Conservation (phyloP, 1,140 invertebrate genomes). For the Brachionus calyciflorus region DNA sequence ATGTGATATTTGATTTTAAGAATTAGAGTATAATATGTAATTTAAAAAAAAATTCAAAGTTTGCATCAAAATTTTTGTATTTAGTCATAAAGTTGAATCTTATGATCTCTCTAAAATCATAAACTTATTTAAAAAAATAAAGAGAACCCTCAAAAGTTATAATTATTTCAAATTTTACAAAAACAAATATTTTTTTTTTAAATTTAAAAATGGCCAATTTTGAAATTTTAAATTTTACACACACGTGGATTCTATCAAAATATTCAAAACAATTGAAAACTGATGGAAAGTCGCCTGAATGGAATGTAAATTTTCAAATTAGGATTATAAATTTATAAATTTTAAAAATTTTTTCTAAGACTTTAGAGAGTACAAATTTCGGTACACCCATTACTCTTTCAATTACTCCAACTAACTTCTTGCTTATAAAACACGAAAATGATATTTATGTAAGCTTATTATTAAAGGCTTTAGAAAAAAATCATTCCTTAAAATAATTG, state of each 20-base stretch:
- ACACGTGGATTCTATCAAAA: not conserved
- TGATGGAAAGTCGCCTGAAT: not conserved
- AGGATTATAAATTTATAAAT: not conserved
- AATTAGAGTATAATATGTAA: too few relatives aligned
- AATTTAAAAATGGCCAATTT: conserved; percentile 19
- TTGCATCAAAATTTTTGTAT: too few relatives aligned
- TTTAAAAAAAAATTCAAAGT: too few relatives aligned
- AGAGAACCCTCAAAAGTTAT: too few relatives aligned
- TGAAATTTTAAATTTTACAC: conserved; percentile 33
- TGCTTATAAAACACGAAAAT: conserved; percentile 21
- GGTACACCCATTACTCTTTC: not conserved
- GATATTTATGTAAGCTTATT: not conserved
- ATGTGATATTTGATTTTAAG: too few relatives aligned
- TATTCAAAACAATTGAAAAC: not conserved
- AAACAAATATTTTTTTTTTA: not conserved
- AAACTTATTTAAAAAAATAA: too few relatives aligned
- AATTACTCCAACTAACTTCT: conserved; percentile 9
- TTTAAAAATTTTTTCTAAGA: not conserved
- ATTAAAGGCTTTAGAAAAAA: not conserved
- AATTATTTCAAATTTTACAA: too few relatives aligned
- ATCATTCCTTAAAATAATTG: not conserved
- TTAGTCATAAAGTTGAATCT: too few relatives aligned
- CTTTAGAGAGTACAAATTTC: not conserved
- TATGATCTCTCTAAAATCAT: too few relatives aligned
- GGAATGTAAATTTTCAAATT: not conserved